Percentiles rank a stretch among this genome's conserved stretches.
Evolutionary conservation across 2,113 vertebrate species (phyloP).

Genomic region (Paramormyrops kingsleyae): DNA sequence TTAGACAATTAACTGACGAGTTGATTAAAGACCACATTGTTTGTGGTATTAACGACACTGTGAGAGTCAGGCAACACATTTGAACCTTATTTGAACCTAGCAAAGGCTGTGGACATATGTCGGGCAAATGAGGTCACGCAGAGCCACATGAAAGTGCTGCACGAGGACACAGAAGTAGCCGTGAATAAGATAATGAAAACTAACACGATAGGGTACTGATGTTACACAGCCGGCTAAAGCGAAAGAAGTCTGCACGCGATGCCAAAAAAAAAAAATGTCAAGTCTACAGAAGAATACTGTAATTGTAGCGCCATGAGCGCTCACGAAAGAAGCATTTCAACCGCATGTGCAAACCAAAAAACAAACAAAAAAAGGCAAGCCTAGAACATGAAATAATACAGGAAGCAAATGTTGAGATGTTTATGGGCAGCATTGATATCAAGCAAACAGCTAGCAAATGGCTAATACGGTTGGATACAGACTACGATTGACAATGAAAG

Average conservation of each 20-base stretch:
- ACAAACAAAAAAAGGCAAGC: not conserved
- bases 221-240: not conserved
- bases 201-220: no score
- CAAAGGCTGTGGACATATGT: not conserved
- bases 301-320: not conserved
- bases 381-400: not conserved
- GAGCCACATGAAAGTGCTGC: not conserved
- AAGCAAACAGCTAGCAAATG: not conserved
- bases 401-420: not conserved
- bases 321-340: not conserved
- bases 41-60: not conserved
- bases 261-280: not conserved
- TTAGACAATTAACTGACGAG: not conserved
- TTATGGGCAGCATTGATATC: not conserved
- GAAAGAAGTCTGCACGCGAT: not conserved
- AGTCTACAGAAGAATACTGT: not conserved
- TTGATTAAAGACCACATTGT: not conserved
- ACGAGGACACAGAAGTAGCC: not conserved
- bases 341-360: not conserved
- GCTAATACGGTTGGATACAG: not conserved
- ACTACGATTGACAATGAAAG: not conserved
- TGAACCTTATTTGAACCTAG: not conserved
- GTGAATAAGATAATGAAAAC: not conserved
- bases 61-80: not conserved
- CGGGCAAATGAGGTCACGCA: not conserved